Percentiles rank a stretch among this genome's conserved stretches.
Evolutionary conservation across 2,888 invertebrate genomes (phyloP).

Genomic region (Anticlea derivata): DNA sequence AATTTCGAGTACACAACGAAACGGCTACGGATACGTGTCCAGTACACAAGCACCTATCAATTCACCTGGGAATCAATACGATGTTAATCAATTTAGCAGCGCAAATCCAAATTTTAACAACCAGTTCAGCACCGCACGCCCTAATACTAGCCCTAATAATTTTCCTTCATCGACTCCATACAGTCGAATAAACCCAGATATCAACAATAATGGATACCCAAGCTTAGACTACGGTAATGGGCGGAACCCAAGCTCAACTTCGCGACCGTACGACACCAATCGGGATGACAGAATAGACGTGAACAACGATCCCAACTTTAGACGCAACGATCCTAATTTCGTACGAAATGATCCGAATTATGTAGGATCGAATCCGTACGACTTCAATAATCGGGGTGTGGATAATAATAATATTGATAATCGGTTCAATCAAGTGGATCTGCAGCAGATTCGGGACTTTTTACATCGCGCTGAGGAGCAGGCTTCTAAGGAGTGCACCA

Average conservation of each 20-base stretch:
- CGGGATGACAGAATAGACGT: slow-evolving; percentile 75
- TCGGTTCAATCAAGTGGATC: slow-evolving; percentile 68
- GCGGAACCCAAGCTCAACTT: slow-evolving; percentile 60
- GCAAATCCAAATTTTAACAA: slow-evolving; percentile 53
- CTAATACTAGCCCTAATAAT: slow-evolving; percentile 46
- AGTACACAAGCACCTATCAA: slow-evolving; percentile 68
- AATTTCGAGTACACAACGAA: slow-evolving; percentile 62
- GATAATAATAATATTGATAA: slow-evolving; percentile 66
- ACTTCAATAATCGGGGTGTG: slow-evolving; percentile 63
- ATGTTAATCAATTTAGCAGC: slow-evolving; percentile 65
- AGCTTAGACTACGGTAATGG: slow-evolving; percentile 61
- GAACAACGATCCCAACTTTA: slow-evolving; percentile 74
- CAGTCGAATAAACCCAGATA: slow-evolving; percentile 70
- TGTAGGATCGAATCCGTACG: slow-evolving; percentile 71
- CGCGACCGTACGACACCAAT: slow-evolving; percentile 59
- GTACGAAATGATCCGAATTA: slow-evolving; percentile 73
- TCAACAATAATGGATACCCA: slow-evolving; percentile 76
- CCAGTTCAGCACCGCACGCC: slow-evolving; percentile 64
- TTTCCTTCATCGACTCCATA: slow-evolving; percentile 69
- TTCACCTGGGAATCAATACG: slow-evolving; percentile 71
- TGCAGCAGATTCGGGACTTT: slow-evolving; percentile 82
- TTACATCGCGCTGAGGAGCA: slow-evolving; percentile 89
- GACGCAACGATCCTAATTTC: slow-evolving; percentile 80
- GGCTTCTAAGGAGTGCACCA: slow-evolving; percentile 91
- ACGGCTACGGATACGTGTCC: slow-evolving; percentile 61